Base-by-base conservation (phyloP, 2,888 invertebrate species). In the Leucoptera coffeella region DNA sequence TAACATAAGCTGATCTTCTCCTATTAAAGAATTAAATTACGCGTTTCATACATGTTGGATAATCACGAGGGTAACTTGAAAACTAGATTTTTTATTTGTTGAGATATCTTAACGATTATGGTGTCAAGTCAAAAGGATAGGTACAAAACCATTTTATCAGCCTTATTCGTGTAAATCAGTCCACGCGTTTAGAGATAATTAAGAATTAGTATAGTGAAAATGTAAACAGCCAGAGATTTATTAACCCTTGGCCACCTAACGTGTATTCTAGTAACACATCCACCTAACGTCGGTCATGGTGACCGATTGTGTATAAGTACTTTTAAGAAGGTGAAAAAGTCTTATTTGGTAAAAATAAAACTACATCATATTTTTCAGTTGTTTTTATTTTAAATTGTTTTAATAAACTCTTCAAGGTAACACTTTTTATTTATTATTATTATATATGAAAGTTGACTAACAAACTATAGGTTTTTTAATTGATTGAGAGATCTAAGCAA, bases 171-270 rank as follows among this genome's bases (percentile, higher is more conserved):
- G n/a, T n/a, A n/a, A n/a, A n/a, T n/a, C n/a, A n/a, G n/a, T n/a
- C n/a, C n/a, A n/a, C n/a, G n/a, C n/a, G n/a, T n/a, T n/a, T n/a
- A n/a, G n/a, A n/a, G n/a, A n/a, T n/a, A n/a, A n/a, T n/a, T n/a
- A n/a, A n/a, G n/a, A n/a, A n/a, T n/a, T n/a, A n/a, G n/a, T n/a
- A n/a, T n/a, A n/a, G n/a, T n/a, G n/a, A n/a, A n/a, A n/a, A n/a
- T n/a, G n/a, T n/a, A n/a, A n/a, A n/a, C n/a, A n/a, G n/a, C n/a
- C n/a, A n/a, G n/a, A n/a, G n/a, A n/a, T n/a, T n/a, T n/a, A 17
- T 29, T 29, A 29, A 25, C 29, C 34, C 26, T 34, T 34, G 30
- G 22, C 23, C 24, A 31, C 31, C 26, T 29, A 29, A 28, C 26
- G 19, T 26, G 28, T 31, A 23, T 31, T 31, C 23, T 23, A 28